These are phyloP conservation scores for Amphiprion ocellaris DNA, from an alignment of 2,113 vertebrate genomes.

Conservation along the genomic window DNA sequence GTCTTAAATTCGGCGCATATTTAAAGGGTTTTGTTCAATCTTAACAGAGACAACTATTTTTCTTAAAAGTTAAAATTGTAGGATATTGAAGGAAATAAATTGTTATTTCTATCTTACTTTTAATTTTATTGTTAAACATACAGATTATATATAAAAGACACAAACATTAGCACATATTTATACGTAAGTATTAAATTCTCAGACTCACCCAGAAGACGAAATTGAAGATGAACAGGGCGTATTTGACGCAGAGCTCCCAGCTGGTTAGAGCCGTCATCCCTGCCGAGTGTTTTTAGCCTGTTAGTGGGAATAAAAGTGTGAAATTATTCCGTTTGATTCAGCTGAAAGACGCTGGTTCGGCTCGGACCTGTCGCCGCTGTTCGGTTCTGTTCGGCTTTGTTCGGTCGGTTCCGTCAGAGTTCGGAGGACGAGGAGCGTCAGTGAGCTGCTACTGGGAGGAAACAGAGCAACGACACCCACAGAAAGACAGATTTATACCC, in stretches of 20 bases:
- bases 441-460: not conserved
- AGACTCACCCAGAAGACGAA: slow-evolving; percentile 91
- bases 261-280: slow-evolving; percentile 84
- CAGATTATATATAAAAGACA: too few species aligned
- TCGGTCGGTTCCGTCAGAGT: slow-evolving; percentile 37
- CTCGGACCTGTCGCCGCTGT: not conserved
- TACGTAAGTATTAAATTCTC: too few species aligned
- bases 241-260: slow-evolving; percentile 91
- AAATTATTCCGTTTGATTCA: not conserved
- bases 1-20: too few species aligned
- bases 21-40: too few species aligned
- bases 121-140: too few species aligned
- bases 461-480: slow-evolving; percentile 15
- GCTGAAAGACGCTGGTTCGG: not conserved
- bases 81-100: too few species aligned
- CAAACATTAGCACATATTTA: too few species aligned
- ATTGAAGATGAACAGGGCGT: slow-evolving; percentile 91
- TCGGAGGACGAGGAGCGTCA: not conserved
- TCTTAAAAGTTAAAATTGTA: too few species aligned
- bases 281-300: not conserved
- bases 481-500: not conserved
- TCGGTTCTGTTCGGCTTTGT: slow-evolving; percentile 18
- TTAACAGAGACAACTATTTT: too few species aligned
- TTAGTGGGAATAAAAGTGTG: not conserved
- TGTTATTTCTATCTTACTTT: too few species aligned